Conservation (phyloP, 2,797 vertebrate species). For the Peromyscus melanophrys region DNA sequence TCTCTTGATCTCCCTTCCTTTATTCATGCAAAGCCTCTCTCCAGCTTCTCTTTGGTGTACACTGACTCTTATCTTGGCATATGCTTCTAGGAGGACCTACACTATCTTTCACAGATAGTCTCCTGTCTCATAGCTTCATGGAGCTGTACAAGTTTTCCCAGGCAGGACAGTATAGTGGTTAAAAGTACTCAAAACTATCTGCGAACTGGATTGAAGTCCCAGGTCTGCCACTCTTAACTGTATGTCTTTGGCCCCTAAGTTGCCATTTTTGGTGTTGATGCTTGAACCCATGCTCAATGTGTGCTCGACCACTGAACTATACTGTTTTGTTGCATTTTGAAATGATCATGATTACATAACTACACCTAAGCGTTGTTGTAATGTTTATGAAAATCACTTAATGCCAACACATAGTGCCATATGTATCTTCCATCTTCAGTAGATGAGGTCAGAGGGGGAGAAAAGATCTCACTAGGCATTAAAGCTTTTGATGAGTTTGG, state of each 20-base stretch:
- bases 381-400: conserved; percentile 53
- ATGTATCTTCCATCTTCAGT: conserved; percentile 23
- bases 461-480: neutral
- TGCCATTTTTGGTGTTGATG: neutral
- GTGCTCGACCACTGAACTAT: too few relatives aligned
- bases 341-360: neutral
- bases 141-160: neutral
- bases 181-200: neutral
- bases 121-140: conserved; percentile 24
- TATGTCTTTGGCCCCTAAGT: conserved; percentile 27
- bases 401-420: neutral
- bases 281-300: neutral
- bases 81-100: conserved; percentile 38
- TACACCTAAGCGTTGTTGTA: neutral
- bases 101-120: neutral
- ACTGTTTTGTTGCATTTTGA: conserved; percentile 3
- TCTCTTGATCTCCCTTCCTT: neutral
- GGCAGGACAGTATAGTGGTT: neutral
- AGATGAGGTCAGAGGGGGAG: conserved; percentile 46
- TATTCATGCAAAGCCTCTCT: neutral
- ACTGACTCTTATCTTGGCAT: conserved; percentile 20
- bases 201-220: neutral
- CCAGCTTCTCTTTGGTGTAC: conserved; percentile 2
- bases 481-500: neutral
- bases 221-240: neutral